These are phyloP conservation scores for Agrochola lychnidis DNA, from an alignment of 2,888 invertebrate genomes.

Conservation along the genomic window DNA sequence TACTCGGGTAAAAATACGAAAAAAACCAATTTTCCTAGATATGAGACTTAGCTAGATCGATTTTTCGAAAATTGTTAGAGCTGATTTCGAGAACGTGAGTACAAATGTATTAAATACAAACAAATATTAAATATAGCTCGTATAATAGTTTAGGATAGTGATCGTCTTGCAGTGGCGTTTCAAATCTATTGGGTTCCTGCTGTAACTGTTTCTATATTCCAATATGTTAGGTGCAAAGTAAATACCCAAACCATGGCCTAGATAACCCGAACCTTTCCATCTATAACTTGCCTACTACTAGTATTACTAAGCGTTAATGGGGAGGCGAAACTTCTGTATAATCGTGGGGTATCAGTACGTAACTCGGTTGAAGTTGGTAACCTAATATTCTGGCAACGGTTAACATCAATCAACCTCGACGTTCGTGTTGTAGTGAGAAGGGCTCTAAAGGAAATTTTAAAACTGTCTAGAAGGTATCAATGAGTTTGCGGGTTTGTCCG, in stretches of 20 bases:
- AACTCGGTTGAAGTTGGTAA: slow-evolving; percentile 67
- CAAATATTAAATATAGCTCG: no score
- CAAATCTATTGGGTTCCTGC: background rate
- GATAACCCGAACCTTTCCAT: slow-evolving; percentile 25
- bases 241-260: background rate
- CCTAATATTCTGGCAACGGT: slow-evolving; percentile 68
- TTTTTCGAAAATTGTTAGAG: no score
- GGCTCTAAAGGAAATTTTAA: background rate
- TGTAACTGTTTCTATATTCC: no score
- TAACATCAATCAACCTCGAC: slow-evolving; percentile 70
- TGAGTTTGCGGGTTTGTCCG: no score
- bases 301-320: slow-evolving; percentile 38
- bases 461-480: background rate
- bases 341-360: slow-evolving; percentile 62
- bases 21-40: no score
- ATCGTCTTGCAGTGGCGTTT: background rate
- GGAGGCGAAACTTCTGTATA: slow-evolving; percentile 55
- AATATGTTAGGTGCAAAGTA: background rate
- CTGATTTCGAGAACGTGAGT: no score
- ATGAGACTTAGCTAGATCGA: no score
- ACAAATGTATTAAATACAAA: no score
- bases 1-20: no score
- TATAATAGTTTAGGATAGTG: no score
- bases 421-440: slow-evolving; percentile 48
- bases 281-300: slow-evolving; percentile 29